Base-by-base conservation (phyloP, 2,888 invertebrate species). In the Meandrusa payeni region DNA sequence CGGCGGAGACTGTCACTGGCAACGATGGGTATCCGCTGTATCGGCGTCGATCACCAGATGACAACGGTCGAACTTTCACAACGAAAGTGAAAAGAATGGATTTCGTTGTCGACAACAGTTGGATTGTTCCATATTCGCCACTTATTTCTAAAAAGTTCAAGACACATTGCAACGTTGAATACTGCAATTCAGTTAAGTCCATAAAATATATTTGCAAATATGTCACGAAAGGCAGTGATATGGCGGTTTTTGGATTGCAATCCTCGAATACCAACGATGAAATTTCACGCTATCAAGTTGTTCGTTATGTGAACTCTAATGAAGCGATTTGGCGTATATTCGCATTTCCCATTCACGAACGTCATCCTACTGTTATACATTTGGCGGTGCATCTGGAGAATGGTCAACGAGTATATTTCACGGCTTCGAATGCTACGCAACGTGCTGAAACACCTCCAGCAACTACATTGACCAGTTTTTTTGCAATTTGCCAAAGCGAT, bases 101-200 rank as follows among this genome's bases (percentile, higher is more conserved):
- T 40, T 24, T 47, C 27, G 24, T 27, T 1, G 46, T 54, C 24
- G 55, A 53, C 46, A 57, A 54, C 43, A 46, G 51, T 41, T 57
- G 51, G 54, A 48, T 57, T 50, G 53, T 59, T 47, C 55, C 56
- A 48, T 60, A 54, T 52, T 57, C 51, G 34, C 56, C 57, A 47
- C 34, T 55, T 37, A 11, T 58, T 32, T 56, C 48, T 5, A 55
- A 57, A 51, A 47, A 51, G 47, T 60, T 50, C 50, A 53, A 48
- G 47, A 54, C 53, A 41, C 52, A 55, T 47, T 42, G 39, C 3
- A 55, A 51, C 11, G 50, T 50, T 56, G 64, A 57, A 45, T 61
- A 10, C 17, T 48, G 36, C 48, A 50, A n/a, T n/a, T n/a, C n/a
- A n/a, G n/a, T n/a, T n/a, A n/a, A n/a, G n/a, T n/a, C n/a, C n/a